phyloP scores from a whole-genome alignment of 2,113 vertebrate species.

The Corythornis vintsioides region DNA sequence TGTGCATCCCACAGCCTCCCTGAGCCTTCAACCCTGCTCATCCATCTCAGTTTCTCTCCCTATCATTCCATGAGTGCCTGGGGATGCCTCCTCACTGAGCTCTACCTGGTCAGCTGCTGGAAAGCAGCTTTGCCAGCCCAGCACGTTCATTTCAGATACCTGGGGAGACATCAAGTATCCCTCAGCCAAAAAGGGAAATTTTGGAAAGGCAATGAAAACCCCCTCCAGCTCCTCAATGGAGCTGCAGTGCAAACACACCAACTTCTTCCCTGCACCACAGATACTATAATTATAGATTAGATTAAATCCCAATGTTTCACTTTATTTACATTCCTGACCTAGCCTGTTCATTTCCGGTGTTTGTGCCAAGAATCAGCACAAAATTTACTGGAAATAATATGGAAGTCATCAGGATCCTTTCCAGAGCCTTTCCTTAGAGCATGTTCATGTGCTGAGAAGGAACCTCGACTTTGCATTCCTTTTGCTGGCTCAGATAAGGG shows the following conservation, averaged over 20 bases:
- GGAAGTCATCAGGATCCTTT: constrained; percentile 72
- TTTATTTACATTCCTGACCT: constrained; percentile 78
- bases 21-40: not conserved
- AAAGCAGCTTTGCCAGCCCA: constrained; percentile 49
- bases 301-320: constrained; percentile 69
- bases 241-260: constrained; percentile 19
- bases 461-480: constrained; percentile 11
- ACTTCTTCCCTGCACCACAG: constrained; percentile 25
- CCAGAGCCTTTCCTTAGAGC: constrained; percentile 67
- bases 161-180: constrained; percentile 19
- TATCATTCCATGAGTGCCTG: not conserved
- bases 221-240: constrained; percentile 15
- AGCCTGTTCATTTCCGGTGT: constrained; percentile 74
- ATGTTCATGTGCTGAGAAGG: constrained; percentile 19
- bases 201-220: constrained; percentile 11
- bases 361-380: constrained; percentile 73
- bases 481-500: not conserved
- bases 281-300: constrained; percentile 74
- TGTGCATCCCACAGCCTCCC: not conserved
- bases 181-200: constrained; percentile 22
- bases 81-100: not conserved
- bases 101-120: not conserved
- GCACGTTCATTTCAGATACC: not conserved
- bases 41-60: not conserved
- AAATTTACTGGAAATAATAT: constrained; percentile 78